These are phyloP conservation scores for Parapristionchus giblindavisi DNA, from an alignment of 2,888 invertebrate genomes.

Conservation along the genomic window DNA sequence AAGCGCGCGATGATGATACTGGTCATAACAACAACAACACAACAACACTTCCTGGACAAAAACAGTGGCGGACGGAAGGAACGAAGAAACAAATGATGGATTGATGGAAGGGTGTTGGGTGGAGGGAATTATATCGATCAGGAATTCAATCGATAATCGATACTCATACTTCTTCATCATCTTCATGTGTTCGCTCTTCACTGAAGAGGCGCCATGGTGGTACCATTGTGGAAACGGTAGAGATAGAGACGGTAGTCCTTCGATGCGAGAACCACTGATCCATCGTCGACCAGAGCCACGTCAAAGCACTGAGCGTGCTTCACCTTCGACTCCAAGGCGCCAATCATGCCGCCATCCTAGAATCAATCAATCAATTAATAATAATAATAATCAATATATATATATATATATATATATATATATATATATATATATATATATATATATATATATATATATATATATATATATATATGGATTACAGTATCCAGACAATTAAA, in stretches of 20 bases:
- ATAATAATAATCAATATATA: background rate
- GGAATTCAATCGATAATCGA: background rate
- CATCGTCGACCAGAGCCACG: constrained; percentile 97
- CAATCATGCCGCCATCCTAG: constrained; percentile 92
- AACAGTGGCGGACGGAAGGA: no score
- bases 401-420: no score
- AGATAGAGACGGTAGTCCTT: constrained; percentile 99
- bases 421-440: no score
- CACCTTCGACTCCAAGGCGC: constrained; percentile 95
- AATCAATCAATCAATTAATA: background rate
- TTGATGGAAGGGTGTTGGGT: background rate
- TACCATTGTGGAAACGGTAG: constrained; percentile 95
- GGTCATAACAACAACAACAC: no score
- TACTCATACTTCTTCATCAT: background rate
- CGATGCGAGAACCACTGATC: constrained; percentile 96
- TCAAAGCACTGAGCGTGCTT: constrained; percentile 99
- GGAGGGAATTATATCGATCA: background rate
- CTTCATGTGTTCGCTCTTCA: no score
- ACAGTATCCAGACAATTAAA: background rate
- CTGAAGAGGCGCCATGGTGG: no score
- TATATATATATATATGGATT: no score
- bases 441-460: no score
- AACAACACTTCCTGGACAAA: no score
- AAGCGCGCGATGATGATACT: background rate
- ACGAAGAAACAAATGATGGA: background rate